These are phyloP conservation scores for Galerucella calmariensis DNA, from an alignment of 2,888 invertebrate genomes.

Conservation along the genomic window DNA sequence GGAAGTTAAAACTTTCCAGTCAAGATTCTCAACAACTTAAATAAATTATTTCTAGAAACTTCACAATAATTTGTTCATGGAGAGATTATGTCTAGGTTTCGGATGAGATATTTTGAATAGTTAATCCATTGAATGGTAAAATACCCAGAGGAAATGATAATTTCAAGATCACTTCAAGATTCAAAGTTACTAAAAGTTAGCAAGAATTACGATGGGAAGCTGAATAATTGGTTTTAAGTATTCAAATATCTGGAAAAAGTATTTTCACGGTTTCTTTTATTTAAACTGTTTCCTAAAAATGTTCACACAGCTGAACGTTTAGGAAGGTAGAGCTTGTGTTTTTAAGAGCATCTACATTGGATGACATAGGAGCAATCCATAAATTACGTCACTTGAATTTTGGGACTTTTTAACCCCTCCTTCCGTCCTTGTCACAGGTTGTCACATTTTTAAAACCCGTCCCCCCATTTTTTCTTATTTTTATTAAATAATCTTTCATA, in stretches of 20 bases:
- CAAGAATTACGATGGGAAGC: constrained; percentile 1
- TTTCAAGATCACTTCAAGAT: constrained; percentile 30
- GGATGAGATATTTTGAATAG: constrained; percentile 41
- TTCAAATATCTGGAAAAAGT: not conserved
- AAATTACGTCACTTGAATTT: too few relatives aligned
- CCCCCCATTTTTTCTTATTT: too few relatives aligned
- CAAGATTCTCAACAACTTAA: constrained; percentile 34
- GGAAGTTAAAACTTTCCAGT: constrained; percentile 25
- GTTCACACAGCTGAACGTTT: too few relatives aligned
- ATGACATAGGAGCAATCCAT: too few relatives aligned
- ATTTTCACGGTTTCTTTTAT: not conserved
- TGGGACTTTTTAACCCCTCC: too few relatives aligned
- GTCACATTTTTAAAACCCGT: too few relatives aligned
- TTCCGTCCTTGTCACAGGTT: too few relatives aligned
- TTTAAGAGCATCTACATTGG: too few relatives aligned
- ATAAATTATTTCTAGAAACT: constrained; percentile 40
- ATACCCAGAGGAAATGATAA: constrained; percentile 35
- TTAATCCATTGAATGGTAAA: constrained; percentile 36
- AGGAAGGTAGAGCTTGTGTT: too few relatives aligned
- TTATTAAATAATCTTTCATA: too few relatives aligned
- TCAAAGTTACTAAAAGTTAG: constrained; percentile 23
- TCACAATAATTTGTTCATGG: constrained; percentile 36
- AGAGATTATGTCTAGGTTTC: constrained; percentile 34
- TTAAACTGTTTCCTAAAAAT: too few relatives aligned
- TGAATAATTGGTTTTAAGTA: constrained; percentile 2